Evolutionary conservation across 2,888 invertebrate species (phyloP), one percentile per base, ranked within the genome.

Genomic region (Pyralis farinalis): DNA sequence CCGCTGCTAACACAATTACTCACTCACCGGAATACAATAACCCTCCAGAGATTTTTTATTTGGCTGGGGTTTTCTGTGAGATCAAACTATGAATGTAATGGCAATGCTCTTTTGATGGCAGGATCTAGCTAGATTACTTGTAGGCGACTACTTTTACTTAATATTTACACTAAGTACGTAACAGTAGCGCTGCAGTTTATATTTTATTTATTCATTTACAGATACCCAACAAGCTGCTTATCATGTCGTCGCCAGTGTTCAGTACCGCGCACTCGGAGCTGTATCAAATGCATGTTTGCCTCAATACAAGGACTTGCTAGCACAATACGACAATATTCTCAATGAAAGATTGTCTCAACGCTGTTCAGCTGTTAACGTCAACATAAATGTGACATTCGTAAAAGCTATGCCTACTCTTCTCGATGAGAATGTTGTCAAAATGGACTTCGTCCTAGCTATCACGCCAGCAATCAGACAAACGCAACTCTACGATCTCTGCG

Each of bases 221-320:
- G 95, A 97, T 76, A 97, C 97, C 9, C 96, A 97, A 71, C 96
- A 97, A 90, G 97, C 97, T n/a, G 95, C 96, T 48, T 97, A 97
- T 60, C 97, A 97, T 60, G 96, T 97, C 0, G 93, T 96, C 0
- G 94, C 97, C 0, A 93, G 94, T 12, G 93, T 97, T 0, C 94
- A 93, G 31, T 98, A 97, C 70, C 91, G 97, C 46, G 96, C 97
- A 7, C 96, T 97, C 53, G 97, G 97, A 12, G 97, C 96, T 7
- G 96, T 97, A 1, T 95, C 96, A 0, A 92, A 92, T 45, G 91
- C 94, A 5, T 98, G 97, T 71, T 85, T 97, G 38, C 92, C 93
- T 1, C 96, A 97, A 69, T 97, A 97, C 71, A 94, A 95, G 55
- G 96, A 96, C 49, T 86, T 96, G 8, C 89, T 96, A 47, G 90